Evolutionary conservation across 2,888 invertebrate genomes (phyloP).

Genomic region (Halictus quadricinctus): DNA sequence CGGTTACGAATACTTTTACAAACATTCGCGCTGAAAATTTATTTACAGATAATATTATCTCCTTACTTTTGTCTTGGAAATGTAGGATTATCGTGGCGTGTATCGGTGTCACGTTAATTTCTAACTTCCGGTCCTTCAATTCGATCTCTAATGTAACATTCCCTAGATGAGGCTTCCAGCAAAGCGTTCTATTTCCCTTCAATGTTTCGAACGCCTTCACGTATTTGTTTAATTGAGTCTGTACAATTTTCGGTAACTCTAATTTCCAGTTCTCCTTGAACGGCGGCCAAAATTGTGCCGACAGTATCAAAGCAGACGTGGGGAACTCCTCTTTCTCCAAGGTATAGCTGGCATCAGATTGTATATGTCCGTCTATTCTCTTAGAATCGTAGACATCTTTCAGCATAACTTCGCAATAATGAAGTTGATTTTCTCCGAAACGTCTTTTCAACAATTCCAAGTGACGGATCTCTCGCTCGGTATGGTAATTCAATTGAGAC

Average conservation of each 20-base stretch:
- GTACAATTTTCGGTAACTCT: slow-evolving; percentile 91
- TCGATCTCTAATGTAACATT: slow-evolving; percentile 95
- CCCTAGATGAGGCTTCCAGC: slow-evolving; percentile 97
- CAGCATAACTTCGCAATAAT: slow-evolving; percentile 99
- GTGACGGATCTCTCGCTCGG: slow-evolving; percentile 95
- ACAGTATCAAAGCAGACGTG: slow-evolving; percentile 94
- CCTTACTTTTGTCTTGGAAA: slow-evolving; percentile 92
- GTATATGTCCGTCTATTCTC: slow-evolving; percentile 93
- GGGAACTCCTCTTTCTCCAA: slow-evolving; percentile 84
- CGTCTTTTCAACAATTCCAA: slow-evolving; percentile 95
- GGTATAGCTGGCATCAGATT: slow-evolving; percentile 87
- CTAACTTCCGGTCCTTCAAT: slow-evolving; percentile 90
- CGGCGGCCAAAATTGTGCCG: slow-evolving; percentile 99
- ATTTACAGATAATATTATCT: slow-evolving; percentile 34
- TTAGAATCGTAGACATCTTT: slow-evolving; percentile 98
- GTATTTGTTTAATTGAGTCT: slow-evolving; percentile 91
- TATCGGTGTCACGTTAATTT: slow-evolving; percentile 94
- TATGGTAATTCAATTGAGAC: slow-evolving; percentile 92
- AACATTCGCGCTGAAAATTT: neutral
- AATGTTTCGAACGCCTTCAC: slow-evolving; percentile 95
- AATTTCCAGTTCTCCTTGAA: slow-evolving; percentile 95
- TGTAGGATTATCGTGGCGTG: slow-evolving; percentile 97
- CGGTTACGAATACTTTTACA: neutral
- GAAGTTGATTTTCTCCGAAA: slow-evolving; percentile 97
- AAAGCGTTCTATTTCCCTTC: slow-evolving; percentile 95